Evolutionary conservation across 2,113 vertebrate genomes (phyloP), one percentile per base, ranked within the genome.

Genomic region (Menidia beryllina): DNA sequence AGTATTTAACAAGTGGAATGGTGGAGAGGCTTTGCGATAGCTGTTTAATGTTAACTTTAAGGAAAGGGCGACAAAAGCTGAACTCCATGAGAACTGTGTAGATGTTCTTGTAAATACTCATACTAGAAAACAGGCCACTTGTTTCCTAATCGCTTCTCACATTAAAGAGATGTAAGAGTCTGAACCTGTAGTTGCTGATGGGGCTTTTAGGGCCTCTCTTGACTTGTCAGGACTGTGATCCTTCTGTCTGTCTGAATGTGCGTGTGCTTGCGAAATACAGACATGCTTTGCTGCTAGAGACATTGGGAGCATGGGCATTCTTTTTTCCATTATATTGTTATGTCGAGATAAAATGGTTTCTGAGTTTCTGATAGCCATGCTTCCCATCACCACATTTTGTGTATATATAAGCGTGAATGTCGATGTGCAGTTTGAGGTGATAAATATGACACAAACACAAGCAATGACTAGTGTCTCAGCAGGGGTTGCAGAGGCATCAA

Each of bases 401-500:
- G 25, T 50, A 52, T 66, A 20, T 36, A 45, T 68, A 25, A 11
- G 41, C 7, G 41, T 7, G 41, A 15, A 45, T n/a, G 38, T 54
- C 41, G 30, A 21, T 51, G 62, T 67, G 20, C 30, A 53, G n/a
- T 57, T n/a, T 17, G 49, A 43, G 12, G 47, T 38, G 23, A 63
- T 6, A 41, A 54, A 62, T 63, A 34, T 36, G 25, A 64, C 49
- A 69, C 34, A 45, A 43, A 48, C 51, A 59, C 27, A 54, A 49
- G 50, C 36, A 49, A 26, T 63, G 67, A 67, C 69, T 59, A 30
- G 58, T 58, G 45, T 81, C 87, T 81, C 83, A 75, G 81, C 72
- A 69, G 84, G 84, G 75, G 69, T 34, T 64, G 65, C 53, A 7
- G 30, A 70, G 59, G 49, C 79, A 89, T 86, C 89, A 90, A 87